These are phyloP conservation scores for Streblospio benedicti DNA, from an alignment of 1,140 invertebrate genomes.

Conservation along the genomic window DNA sequence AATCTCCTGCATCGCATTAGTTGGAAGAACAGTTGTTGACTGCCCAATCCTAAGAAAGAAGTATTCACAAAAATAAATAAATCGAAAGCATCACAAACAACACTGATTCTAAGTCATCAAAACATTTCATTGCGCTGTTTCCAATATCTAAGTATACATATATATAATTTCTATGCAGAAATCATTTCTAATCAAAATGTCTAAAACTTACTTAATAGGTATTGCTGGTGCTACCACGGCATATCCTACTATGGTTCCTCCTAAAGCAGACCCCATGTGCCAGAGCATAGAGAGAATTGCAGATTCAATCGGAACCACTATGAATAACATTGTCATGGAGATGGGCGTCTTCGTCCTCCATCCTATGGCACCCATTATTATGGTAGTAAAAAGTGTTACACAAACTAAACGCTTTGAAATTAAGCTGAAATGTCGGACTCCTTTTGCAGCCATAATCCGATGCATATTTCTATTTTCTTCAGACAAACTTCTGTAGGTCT, in stretches of 20 bases:
- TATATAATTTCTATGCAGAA: no score
- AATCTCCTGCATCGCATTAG: constrained; percentile 31
- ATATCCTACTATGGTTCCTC: constrained; percentile 43
- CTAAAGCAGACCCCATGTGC: constrained; percentile 35
- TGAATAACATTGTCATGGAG: constrained; percentile 33
- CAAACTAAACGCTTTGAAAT: constrained; percentile 36
- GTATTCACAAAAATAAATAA: no score
- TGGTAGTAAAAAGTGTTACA: constrained; percentile 32
- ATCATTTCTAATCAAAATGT: no score
- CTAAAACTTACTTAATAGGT: constrained; percentile 27
- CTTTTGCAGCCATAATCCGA: constrained; percentile 40
- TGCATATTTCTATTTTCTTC: constrained; percentile 31
- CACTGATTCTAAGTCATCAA: no score
- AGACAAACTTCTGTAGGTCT: constrained; percentile 25
- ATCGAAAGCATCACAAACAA: no score
- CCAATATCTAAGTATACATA: no score
- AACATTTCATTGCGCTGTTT: no score
- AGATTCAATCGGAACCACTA: constrained; percentile 36
- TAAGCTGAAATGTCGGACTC: constrained; percentile 41
- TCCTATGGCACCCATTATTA: constrained; percentile 29
- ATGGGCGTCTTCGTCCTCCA: constrained; percentile 37
- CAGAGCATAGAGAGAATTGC: constrained; percentile 37
- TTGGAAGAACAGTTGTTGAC: constrained; percentile 28
- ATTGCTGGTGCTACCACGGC: constrained; percentile 38
- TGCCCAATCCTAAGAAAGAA: constrained; percentile 26